A percentile compares a stretch with the other conserved stretches of the same genome.
Conservation (phyloP, 2,888 invertebrate species). For the Atrina japonica region DNA sequence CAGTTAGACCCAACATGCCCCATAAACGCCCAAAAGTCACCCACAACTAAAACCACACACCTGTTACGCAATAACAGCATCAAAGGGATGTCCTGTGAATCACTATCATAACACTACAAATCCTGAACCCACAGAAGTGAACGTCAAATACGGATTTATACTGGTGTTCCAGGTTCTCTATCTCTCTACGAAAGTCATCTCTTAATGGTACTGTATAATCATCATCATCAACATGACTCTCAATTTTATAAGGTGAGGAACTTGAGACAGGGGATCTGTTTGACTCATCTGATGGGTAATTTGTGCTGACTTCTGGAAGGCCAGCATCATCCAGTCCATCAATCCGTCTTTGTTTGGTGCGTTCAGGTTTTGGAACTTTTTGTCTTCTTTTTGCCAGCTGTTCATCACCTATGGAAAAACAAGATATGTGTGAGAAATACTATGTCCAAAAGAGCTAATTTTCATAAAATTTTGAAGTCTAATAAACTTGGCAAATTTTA, state of each 20-base stretch:
- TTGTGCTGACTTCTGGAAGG: slow-evolving; percentile 41
- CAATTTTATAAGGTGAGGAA: slow-evolving; percentile 29
- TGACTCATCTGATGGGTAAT: slow-evolving; percentile 51
- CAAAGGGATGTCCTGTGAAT: too few relatives aligned
- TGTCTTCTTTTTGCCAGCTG: slow-evolving; percentile 70
- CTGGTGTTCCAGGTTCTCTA: slow-evolving; percentile 52
- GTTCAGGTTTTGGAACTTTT: slow-evolving; percentile 8
- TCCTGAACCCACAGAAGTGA: too few relatives aligned
- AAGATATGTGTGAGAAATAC: too few relatives aligned
- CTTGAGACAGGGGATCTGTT: slow-evolving; percentile 32
- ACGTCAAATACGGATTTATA: slow-evolving; percentile 62
- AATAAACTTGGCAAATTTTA: too few relatives aligned
- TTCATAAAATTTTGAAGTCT: too few relatives aligned
- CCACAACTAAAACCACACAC: too few relatives aligned
- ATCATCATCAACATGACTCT: slow-evolving; percentile 45
- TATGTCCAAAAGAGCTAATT: too few relatives aligned
- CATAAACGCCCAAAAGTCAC: too few relatives aligned
- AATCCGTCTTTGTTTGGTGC: slow-evolving; percentile 31
- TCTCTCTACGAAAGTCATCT: slow-evolving; percentile 53
- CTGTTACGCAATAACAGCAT: too few relatives aligned
- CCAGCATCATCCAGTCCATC: slow-evolving; percentile 27
- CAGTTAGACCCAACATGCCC: too few relatives aligned
- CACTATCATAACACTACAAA: too few relatives aligned
- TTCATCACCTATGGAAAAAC: slow-evolving; percentile 71
- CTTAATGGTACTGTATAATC: slow-evolving; percentile 45